A percentile compares a stretch with the other conserved stretches of the same genome.
Conservation (phyloP, 1,140 invertebrate species). For the Drosophila cardini region DNA sequence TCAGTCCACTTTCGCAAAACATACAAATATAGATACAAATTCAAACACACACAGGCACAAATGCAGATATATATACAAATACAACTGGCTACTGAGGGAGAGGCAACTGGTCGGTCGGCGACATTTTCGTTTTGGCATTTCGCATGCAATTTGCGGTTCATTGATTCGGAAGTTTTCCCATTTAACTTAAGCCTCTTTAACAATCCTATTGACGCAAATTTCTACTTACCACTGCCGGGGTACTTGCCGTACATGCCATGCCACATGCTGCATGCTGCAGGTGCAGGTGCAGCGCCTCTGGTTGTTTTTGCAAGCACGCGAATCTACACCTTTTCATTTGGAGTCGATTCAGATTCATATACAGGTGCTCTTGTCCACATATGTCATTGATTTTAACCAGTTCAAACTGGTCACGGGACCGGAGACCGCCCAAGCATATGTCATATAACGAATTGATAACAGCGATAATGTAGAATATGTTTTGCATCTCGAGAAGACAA, state of each 20-base stretch:
- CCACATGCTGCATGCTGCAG: slow-evolving; percentile 2
- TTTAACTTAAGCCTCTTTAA: slow-evolving; percentile 85
- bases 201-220: slow-evolving; percentile 84
- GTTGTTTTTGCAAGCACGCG: not conserved
- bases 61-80: not conserved
- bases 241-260: slow-evolving; percentile 20
- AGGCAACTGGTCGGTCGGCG: slow-evolving; percentile 44
- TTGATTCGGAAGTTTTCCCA: slow-evolving; percentile 84
- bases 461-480: no score
- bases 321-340: slow-evolving; percentile 28
- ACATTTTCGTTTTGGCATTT: slow-evolving; percentile 84
- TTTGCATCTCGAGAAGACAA: not conserved
- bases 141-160: slow-evolving; percentile 84
- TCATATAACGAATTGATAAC: no score
- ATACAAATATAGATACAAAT: not conserved
- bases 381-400: slow-evolving; percentile 21
- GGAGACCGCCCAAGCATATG: not conserved
- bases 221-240: slow-evolving; percentile 69
- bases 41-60: slow-evolving; percentile 9
- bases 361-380: not conserved
- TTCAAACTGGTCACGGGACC: not conserved
- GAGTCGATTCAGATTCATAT: not conserved
- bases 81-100: slow-evolving; percentile 23
- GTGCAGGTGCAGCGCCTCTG: not conserved
- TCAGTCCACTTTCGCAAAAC: slow-evolving; percentile 31